These are phyloP conservation scores for Tholera decimalis DNA, from an alignment of 2,888 invertebrate genomes.

Conservation along the genomic window DNA sequence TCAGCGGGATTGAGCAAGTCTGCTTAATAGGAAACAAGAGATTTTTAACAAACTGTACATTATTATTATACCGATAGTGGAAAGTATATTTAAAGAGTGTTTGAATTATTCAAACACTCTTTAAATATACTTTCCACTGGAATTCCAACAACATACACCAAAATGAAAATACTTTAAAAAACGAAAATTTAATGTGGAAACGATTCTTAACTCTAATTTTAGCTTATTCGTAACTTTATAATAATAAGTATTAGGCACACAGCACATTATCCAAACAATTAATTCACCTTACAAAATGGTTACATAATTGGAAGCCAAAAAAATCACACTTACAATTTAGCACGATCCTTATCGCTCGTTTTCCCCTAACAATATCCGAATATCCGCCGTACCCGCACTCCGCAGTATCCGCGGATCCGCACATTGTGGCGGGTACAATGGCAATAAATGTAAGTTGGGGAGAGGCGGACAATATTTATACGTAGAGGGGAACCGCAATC, in stretches of 20 bases:
- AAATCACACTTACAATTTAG: constrained; percentile 66
- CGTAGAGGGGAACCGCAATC: constrained; percentile 67
- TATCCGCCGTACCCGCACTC: constrained; percentile 56
- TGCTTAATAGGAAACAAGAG: background rate
- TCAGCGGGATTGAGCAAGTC: background rate
- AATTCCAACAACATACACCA: too few relatives aligned
- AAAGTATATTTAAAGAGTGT: too few relatives aligned
- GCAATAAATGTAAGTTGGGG: constrained; percentile 69
- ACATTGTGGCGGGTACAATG: constrained; percentile 69
- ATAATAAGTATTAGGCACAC: background rate
- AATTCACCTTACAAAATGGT: constrained; percentile 48
- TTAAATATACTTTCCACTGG: too few relatives aligned
- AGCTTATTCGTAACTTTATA: too few relatives aligned
- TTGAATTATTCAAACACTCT: too few relatives aligned
- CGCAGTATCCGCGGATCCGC: constrained; percentile 56
- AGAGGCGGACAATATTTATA: constrained; percentile 59
- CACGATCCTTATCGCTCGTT: constrained; percentile 63
- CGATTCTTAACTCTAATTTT: too few relatives aligned
- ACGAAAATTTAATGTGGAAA: too few relatives aligned
- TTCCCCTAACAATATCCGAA: constrained; percentile 68
- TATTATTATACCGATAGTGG: too few relatives aligned
- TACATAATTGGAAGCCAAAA: constrained; percentile 59
- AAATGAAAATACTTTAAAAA: too few relatives aligned
- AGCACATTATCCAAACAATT: constrained; percentile 30
- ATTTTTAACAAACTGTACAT: background rate